Evolutionary conservation across 2,888 invertebrate genomes (phyloP), one percentile per base, ranked within the genome.

Genomic region (Drosophila austrosaltans): DNA sequence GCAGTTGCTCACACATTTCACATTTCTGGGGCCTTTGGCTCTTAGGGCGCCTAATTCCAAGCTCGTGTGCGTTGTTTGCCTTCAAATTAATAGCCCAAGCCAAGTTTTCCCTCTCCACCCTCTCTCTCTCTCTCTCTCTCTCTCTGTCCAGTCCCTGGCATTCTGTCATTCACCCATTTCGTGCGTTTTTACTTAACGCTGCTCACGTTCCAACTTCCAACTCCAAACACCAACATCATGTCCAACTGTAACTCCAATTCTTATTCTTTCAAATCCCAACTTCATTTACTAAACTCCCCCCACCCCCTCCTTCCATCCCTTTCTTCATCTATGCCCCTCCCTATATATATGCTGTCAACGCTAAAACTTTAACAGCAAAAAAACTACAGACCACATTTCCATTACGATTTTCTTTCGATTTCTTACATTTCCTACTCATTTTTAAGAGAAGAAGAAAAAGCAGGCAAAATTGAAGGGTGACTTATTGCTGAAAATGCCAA

Each of bases 1-100:
- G 87, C 82, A 87, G 80, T 83, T 82, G 72, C 79, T 82, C 82
- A 82, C 87, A 74, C 74, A 87, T 83, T 87, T 84, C 79, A 84
- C 77, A 71, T 73, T 57, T 59, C 12, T 42, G 39, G 42, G 53
- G 56, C 44, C 36, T 28, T 54, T 16, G 16, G 54, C 63, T 30
- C 30, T 32, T 56, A 53, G 53, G 48, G 73, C 86, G 82, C 82
- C 82, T 87, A 82, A 85, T 85, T 80, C 88, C 61, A 66, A 72
- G 80, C 78, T 69, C 75, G 75, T 74, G 73, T 75, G 75, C 75
- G 63, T 54, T 63, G 73, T 74, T 73, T 72, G 73, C 63, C 69
- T 68, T 63, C 69, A 73, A 73, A 73, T 73, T 63, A 73, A 74
- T 73, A 72, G 74, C 72, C 42, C 72, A 53, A 67, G 59, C 69